Conservation (phyloP, 1,140 invertebrate genomes). For the Eupeodes corollae region DNA sequence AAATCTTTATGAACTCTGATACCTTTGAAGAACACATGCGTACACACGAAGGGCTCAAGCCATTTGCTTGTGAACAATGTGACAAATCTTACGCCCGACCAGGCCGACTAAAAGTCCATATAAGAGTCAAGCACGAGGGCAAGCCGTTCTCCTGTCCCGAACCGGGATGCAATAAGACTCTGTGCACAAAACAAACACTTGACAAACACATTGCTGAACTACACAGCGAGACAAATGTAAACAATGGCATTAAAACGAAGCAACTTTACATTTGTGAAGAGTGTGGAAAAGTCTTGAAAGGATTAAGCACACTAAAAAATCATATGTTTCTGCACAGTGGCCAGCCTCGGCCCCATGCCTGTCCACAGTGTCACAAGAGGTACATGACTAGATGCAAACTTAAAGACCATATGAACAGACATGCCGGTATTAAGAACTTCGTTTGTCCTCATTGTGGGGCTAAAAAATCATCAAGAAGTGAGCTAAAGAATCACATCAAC, state of each 20-base stretch:
- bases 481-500: slow-evolving; percentile 24
- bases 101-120: slow-evolving; percentile 16
- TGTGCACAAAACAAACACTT: slow-evolving; percentile 13
- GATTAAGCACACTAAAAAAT: slow-evolving; percentile 18
- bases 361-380: slow-evolving; percentile 11
- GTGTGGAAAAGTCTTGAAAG: slow-evolving; percentile 23
- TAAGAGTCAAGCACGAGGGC: slow-evolving; percentile 1
- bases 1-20: slow-evolving; percentile 10
- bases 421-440: slow-evolving; percentile 29
- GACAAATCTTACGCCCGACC: slow-evolving; percentile 11
- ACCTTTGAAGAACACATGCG: slow-evolving; percentile 13
- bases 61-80: slow-evolving; percentile 23
- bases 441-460: slow-evolving; percentile 28
- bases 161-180: slow-evolving; percentile 17
- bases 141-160: slow-evolving; percentile 13
- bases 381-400: slow-evolving; percentile 25
- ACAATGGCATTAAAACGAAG: slow-evolving; percentile 16
- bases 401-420: slow-evolving; percentile 26
- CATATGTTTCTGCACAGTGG: slow-evolving; percentile 22
- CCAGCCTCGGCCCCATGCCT: slow-evolving; percentile 17
- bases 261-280: slow-evolving; percentile 27
- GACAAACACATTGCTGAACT: slow-evolving; percentile 16
- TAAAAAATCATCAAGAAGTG: slow-evolving; percentile 26
- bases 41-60: slow-evolving; percentile 17
- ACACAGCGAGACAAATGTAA: slow-evolving; percentile 19